These are phyloP conservation scores for Melanerpes aurifrons DNA, from an alignment of 2,113 vertebrate species.

Conservation along the genomic window DNA sequence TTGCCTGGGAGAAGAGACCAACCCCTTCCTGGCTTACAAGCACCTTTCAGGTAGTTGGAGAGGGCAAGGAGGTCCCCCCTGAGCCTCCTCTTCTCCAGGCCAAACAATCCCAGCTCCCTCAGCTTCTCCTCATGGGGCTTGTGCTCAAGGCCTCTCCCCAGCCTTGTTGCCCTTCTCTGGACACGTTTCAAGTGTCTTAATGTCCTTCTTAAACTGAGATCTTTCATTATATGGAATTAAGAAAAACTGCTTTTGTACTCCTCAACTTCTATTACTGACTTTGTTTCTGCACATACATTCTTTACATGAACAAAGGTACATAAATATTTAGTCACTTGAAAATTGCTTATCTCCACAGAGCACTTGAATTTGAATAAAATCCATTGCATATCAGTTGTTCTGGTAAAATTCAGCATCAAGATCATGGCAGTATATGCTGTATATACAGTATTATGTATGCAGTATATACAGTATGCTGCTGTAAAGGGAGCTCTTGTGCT, in stretches of 20 bases:
- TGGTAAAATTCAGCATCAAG: background rate
- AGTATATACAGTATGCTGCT: background rate
- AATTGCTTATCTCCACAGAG: background rate
- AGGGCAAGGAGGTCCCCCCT: too few species aligned
- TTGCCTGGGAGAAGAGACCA: too few species aligned
- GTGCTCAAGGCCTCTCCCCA: too few species aligned
- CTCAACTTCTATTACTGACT: background rate
- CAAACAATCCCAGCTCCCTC: too few species aligned
- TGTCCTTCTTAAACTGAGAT: background rate
- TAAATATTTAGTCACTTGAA: background rate
- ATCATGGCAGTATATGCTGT: background rate
- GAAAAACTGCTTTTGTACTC: background rate
- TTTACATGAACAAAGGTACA: background rate
- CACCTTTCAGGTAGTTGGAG: too few species aligned
- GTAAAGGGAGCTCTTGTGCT: background rate
- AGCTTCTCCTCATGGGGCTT: too few species aligned
- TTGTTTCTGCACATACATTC: background rate
- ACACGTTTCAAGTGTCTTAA: too few species aligned
- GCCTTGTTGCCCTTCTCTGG: too few species aligned
- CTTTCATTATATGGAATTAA: background rate
- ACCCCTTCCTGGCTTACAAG: too few species aligned
- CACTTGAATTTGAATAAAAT: background rate
- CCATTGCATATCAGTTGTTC: background rate
- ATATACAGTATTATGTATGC: too few species aligned
- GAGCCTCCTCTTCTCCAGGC: too few species aligned